Evolutionary conservation across 2,888 invertebrate species (phyloP), one percentile per base, ranked within the genome.

Genomic region (Stenolophus ochropezus): DNA sequence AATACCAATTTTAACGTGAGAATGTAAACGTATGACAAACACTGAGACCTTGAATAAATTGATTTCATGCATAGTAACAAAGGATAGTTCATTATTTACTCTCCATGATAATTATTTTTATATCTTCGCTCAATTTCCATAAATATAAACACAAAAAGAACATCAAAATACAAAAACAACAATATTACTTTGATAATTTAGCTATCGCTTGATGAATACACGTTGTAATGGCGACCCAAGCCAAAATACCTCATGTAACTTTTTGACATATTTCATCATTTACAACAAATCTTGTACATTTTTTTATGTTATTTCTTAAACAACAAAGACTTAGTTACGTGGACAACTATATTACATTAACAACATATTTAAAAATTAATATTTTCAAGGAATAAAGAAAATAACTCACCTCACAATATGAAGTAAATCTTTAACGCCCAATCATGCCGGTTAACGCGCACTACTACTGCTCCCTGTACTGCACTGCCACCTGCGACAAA

Each of bases 31-130:
- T 47, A 73, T 69, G 69, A 69, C 65, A 69, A 69, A 69, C 27
- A 69, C 20, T 16, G 23, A 80, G 80, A 80, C 80, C 80, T 80
- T 80, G 80, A 73, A 71, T 78, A 65, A 78, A 79, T 77, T 61
- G 77, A 77, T 77, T 78, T 78, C 58, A 16, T 73, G 73, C 73
- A 42, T 80, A 56, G 80, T 73, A 80, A 80, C 80, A 71, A 73
- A 42, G 58, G 69, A 23, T 53, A 51, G 65, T 23, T 49, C 16
- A 18, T 20, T 42, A 71, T 47, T 73, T 73, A 47, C 21, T 49
- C 49, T 73, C 73, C 20, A 49, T 14, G 73, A 73, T 73, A 73
- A 73, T 73, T 47, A 73, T 73, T 8, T 21, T 49, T 73, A 14
- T 53, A 79, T 69, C 47, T 47, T 47, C 23, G 74, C 53, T 75